Evolutionary conservation across 2,113 vertebrate species (phyloP).

Genomic region (Calypte anna): DNA sequence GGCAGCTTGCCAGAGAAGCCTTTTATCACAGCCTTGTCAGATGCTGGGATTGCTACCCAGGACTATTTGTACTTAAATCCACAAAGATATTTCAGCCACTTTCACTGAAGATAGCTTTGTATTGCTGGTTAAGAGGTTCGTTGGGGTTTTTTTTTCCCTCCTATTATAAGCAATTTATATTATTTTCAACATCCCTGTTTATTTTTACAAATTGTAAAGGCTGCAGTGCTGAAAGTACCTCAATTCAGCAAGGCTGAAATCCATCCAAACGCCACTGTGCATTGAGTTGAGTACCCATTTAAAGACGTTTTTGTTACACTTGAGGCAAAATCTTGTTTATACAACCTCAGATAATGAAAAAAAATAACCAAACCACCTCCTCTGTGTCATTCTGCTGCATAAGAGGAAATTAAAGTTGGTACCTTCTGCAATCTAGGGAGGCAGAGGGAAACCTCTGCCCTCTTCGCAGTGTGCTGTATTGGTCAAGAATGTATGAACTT

Average conservation of each 20-base stretch:
- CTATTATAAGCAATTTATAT: not conserved
- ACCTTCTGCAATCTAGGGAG: not conserved
- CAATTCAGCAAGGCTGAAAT: not conserved
- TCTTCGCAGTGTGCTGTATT: not conserved
- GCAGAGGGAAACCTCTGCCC: not conserved
- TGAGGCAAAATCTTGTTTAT: not conserved
- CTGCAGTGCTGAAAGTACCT: not conserved
- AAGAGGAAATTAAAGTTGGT: not conserved
- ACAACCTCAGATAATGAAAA: not conserved
- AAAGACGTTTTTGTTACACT: not conserved
- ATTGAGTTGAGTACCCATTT: not conserved
- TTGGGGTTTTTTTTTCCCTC: rapidly evolving
- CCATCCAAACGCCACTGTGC: not conserved
- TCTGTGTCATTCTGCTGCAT: rapidly evolving
- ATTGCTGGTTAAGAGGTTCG: not conserved
- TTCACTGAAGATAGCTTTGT: not conserved
- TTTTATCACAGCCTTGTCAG: not conserved
- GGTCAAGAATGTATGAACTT: not conserved
- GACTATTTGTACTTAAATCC: not conserved
- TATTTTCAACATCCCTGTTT: not conserved
- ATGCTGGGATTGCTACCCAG: not conserved
- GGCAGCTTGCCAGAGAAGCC: not conserved
- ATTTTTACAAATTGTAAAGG: not conserved
- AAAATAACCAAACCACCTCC: not conserved
- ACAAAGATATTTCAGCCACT: not conserved